These are phyloP conservation scores for Odocoileus hemionus DNA, from an alignment of 2,113 vertebrate species.

Conservation along the genomic window DNA sequence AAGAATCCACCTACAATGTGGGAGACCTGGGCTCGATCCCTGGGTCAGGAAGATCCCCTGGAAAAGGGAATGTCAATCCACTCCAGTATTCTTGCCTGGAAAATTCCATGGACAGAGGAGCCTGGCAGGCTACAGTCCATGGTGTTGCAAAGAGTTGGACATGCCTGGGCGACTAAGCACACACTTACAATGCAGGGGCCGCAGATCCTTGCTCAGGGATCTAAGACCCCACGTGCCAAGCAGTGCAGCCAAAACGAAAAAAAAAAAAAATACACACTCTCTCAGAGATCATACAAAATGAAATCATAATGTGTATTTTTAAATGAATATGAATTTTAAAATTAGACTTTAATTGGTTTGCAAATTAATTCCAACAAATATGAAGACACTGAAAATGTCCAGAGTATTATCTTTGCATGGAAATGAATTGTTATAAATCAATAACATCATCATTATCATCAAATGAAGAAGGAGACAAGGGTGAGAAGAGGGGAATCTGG, in stretches of 20 bases:
- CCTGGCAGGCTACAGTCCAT: neutral
- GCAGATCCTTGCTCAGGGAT: neutral
- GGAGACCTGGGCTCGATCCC: neutral
- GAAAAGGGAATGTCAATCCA: neutral
- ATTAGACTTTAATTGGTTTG: neutral
- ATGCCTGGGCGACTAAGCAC: neutral
- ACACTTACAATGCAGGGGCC: neutral
- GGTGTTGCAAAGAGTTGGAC: neutral
- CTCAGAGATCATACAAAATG: neutral
- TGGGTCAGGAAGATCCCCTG: neutral
- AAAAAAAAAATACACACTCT: neutral
- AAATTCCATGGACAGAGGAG: neutral
- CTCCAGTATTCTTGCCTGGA: neutral
- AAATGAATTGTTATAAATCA: neutral
- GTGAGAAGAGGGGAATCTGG: neutral
- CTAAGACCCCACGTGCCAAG: neutral
- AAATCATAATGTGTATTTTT: neutral
- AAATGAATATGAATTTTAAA: neutral
- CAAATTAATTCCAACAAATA: neutral
- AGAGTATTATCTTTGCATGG: neutral
- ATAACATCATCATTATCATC: neutral
- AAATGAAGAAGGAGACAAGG: neutral
- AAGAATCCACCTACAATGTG: neutral
- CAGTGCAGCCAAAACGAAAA: neutral
- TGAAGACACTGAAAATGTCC: neutral